phyloP scores from a whole-genome alignment of 2,888 invertebrate genomes.

The Podabrus alpinus region DNA sequence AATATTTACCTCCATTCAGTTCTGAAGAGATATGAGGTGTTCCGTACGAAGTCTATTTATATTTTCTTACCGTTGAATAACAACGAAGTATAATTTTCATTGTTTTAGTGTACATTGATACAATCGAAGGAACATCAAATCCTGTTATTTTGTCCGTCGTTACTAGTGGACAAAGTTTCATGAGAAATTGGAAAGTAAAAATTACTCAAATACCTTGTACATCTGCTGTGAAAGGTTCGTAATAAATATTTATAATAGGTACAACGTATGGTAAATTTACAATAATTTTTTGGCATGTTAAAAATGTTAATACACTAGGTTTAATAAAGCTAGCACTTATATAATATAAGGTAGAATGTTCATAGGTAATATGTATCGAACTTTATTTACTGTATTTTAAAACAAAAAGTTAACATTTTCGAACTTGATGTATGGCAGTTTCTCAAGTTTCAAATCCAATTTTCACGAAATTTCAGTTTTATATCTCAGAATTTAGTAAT shows the following conservation, averaged over 20 bases:
- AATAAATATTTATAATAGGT: neutral
- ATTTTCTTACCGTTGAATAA: no score
- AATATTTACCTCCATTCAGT: no score
- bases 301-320: no score
- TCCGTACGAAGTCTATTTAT: no score
- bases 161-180: constrained; percentile 74
- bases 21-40: no score
- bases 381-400: neutral
- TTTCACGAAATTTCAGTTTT: neutral
- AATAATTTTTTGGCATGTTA: no score
- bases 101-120: constrained; percentile 79
- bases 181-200: constrained; percentile 80
- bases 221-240: constrained; percentile 69
- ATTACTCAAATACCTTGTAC: constrained; percentile 80
- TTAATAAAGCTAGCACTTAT: no score
- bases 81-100: neutral
- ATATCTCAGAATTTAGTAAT: neutral
- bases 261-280: no score
- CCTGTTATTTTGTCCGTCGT: constrained; percentile 82
- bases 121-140: constrained; percentile 74
- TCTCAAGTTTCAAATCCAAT: neutral
- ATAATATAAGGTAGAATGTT: no score
- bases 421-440: neutral
- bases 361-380: neutral
- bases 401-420: neutral